Percentiles rank a stretch among this genome's conserved stretches.
These are phyloP conservation scores for Silvanus unidentatus DNA, from an alignment of 2,888 invertebrate genomes.

Conservation along the genomic window DNA sequence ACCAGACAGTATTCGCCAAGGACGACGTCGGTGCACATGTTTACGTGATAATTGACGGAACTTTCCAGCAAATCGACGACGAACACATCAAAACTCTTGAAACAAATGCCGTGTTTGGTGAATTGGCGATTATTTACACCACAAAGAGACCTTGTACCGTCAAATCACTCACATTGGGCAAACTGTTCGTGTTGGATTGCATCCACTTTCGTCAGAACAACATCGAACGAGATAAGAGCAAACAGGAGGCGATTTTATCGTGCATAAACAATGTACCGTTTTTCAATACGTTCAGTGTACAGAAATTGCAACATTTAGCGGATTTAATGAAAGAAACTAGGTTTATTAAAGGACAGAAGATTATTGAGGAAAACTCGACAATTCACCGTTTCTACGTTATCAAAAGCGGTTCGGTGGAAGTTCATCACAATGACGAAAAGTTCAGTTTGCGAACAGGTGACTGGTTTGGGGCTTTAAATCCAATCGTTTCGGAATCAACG, in stretches of 20 bases:
- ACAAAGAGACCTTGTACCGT: conserved; percentile 85
- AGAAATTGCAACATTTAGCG: conserved; percentile 72
- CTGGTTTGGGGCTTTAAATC: conserved; percentile 10
- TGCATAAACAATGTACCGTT: conserved; percentile 78
- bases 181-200: conserved; percentile 84
- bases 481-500: no score
- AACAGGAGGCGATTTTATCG: conserved; percentile 76
- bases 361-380: conserved; percentile 78
- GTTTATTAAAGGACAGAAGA: conserved; percentile 63
- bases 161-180: conserved; percentile 71
- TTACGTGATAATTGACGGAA: conserved; percentile 79
- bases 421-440: no score
- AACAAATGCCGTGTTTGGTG: conserved; percentile 79
- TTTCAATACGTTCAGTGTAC: conserved; percentile 63
- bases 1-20: conserved; percentile 36
- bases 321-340: conserved; percentile 84
- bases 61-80: conserved; percentile 66
- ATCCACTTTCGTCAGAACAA: conserved; percentile 83
- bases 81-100: conserved; percentile 52
- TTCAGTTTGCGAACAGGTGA: conserved; percentile 12
- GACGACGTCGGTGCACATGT: conserved; percentile 62
- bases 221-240: conserved; percentile 77
- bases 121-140: conserved; percentile 58
- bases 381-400: conserved; percentile 86
- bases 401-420: conserved; percentile 55